Percentiles rank a stretch among this genome's conserved stretches.
Conservation (phyloP, 1,140 invertebrate genomes). For the Parapsyche elsis region DNA sequence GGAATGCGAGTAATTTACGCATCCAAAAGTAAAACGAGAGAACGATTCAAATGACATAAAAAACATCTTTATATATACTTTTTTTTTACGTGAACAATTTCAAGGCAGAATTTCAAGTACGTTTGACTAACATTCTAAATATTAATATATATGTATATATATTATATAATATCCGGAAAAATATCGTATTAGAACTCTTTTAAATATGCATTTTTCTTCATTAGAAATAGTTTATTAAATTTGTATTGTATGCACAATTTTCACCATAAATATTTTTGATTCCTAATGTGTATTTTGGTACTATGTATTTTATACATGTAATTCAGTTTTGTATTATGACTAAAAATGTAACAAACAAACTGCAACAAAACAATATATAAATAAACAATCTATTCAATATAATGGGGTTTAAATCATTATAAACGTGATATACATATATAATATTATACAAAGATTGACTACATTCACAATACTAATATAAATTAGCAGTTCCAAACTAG, state of each 20-base stretch:
- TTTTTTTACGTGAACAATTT: not conserved
- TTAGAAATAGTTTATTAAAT: too few species aligned
- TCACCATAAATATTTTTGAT: not conserved
- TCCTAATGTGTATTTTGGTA: constrained; percentile 1
- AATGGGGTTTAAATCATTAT: too few species aligned
- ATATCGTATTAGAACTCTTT: too few species aligned
- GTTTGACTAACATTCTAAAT: not conserved
- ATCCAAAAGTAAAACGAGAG: not conserved
- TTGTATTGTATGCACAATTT: not conserved
- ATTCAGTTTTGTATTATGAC: not conserved
- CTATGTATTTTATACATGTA: constrained; percentile 5
- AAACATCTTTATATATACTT: not conserved
- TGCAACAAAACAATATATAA: not conserved
- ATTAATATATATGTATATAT: too few species aligned
- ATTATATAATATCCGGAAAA: too few species aligned
- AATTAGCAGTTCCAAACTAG: too few species aligned
- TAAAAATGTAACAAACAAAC: too few species aligned
- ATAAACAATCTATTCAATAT: not conserved
- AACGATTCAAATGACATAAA: not conserved
- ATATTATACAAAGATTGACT: too few species aligned
- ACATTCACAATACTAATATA: too few species aligned
- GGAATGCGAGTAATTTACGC: not conserved
- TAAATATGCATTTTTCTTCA: too few species aligned
- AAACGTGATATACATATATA: too few species aligned
- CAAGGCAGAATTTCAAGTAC: constrained; percentile 22